Conservation (phyloP, 2,888 invertebrate genomes). For the Oxyteleia sp. region DNA sequence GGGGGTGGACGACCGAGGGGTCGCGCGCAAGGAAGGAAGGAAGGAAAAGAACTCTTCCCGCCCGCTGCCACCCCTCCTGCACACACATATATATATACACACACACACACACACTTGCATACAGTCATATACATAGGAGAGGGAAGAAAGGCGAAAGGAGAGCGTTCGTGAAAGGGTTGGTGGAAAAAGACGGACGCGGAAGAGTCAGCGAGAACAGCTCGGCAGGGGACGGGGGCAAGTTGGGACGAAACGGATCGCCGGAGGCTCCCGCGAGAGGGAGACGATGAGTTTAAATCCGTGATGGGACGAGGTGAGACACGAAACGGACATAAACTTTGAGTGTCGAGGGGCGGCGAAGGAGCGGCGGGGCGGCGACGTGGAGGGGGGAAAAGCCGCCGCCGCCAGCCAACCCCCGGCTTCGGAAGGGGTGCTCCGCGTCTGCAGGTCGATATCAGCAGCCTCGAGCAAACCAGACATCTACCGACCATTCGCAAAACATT, state of each 20-base stretch:
- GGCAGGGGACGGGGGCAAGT: constrained; percentile 30
- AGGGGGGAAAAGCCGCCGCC: constrained; percentile 56
- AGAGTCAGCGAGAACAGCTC: constrained; percentile 31
- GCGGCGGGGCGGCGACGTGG: constrained; percentile 31
- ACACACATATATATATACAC: not conserved
- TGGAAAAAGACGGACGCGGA: constrained; percentile 34
- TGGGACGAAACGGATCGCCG: constrained; percentile 67
- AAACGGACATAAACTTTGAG: constrained; percentile 84
- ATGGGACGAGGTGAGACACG: constrained; percentile 83
- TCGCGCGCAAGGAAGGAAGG: constrained; percentile 22
- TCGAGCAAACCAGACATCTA: constrained; percentile 87
- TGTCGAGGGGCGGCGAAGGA: constrained; percentile 75
- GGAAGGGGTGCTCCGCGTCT: constrained; percentile 59
- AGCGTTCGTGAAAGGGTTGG: constrained; percentile 53
- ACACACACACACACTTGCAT: not conserved
- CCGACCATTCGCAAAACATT: constrained; percentile 88
- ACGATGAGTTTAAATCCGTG: constrained; percentile 76
- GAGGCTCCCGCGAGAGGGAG: constrained; percentile 75
- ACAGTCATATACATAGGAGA: not conserved
- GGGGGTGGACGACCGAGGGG: constrained; percentile 36
- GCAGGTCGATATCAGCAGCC: constrained; percentile 87
- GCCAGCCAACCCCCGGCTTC: constrained; percentile 56
- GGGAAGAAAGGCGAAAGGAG: constrained; percentile 24
- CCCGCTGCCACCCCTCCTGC: no score
- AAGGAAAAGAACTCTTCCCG: constrained; percentile 9